phyloP scores from a whole-genome alignment of 2,113 vertebrate genomes.

The Albula glossodonta region DNA sequence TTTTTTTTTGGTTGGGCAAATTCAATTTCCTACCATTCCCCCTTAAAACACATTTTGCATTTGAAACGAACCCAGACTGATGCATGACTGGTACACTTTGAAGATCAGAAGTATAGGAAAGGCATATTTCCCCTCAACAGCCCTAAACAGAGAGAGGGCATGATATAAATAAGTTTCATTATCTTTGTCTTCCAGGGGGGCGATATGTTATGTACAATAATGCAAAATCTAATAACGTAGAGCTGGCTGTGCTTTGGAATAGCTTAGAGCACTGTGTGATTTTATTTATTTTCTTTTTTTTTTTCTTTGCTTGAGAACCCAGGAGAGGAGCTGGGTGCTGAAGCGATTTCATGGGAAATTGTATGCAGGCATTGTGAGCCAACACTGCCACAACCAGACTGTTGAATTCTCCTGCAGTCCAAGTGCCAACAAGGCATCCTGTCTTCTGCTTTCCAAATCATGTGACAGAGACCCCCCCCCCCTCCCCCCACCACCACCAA shows the following conservation, averaged over 20 bases:
- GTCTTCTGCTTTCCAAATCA: neutral
- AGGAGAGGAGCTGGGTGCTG: neutral
- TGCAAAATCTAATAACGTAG: slow-evolving; percentile 26
- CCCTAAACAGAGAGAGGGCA: neutral
- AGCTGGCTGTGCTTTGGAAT: neutral
- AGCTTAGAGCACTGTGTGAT: slow-evolving; percentile 8
- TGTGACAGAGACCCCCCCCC: neutral
- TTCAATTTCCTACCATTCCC: neutral
- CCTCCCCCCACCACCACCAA: neutral
- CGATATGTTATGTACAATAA: slow-evolving; percentile 8
- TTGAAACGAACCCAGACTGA: neutral
- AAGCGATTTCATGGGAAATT: slow-evolving; percentile 7
- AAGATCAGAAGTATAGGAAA: neutral
- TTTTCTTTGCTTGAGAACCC: neutral
- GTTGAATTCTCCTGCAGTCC: neutral
- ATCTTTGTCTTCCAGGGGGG: neutral
- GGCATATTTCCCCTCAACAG: neutral
- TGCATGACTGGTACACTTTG: neutral
- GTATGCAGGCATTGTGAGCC: neutral
- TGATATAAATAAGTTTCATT: slow-evolving; percentile 10
- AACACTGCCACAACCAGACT: neutral
- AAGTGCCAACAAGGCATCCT: neutral
- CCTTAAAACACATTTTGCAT: neutral
- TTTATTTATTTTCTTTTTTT: neutral
- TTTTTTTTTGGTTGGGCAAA: neutral